phyloP scores from a whole-genome alignment of 2,888 invertebrate species.

The Choristoneura rosaceana region DNA sequence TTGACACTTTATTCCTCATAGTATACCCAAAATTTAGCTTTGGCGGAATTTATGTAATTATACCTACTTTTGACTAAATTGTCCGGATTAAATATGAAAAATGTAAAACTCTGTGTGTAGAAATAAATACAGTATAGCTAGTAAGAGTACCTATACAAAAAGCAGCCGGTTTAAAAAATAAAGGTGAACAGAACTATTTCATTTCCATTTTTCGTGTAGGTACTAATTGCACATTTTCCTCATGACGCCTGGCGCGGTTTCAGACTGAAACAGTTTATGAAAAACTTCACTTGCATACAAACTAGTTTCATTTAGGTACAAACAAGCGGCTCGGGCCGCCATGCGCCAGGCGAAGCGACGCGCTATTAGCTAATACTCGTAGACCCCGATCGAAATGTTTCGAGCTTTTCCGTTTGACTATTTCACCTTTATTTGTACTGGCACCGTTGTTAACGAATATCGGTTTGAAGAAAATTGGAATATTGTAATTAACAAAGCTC shows the following conservation, averaged over 20 bases:
- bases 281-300: slow-evolving; percentile 73
- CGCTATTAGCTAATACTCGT: slow-evolving; percentile 61
- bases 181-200: slow-evolving; percentile 59
- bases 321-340: slow-evolving; percentile 54
- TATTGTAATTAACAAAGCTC: no score
- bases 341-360: slow-evolving; percentile 49
- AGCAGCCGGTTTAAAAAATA: slow-evolving; percentile 57
- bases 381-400: slow-evolving; percentile 49
- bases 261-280: slow-evolving; percentile 67
- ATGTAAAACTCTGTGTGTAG: background rate
- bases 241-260: slow-evolving; percentile 60
- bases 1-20: no score
- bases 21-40: no score
- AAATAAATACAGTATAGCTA: background rate
- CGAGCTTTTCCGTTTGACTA: slow-evolving; percentile 25
- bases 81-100: background rate
- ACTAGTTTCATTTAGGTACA: slow-evolving; percentile 68
- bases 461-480: background rate
- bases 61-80: no score
- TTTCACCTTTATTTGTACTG: slow-evolving; percentile 18
- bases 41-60: no score
- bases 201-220: slow-evolving; percentile 66
- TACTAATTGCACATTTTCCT: slow-evolving; percentile 71
- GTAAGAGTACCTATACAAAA: slow-evolving; percentile 21
- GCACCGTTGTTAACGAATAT: slow-evolving; percentile 24